Percentiles rank a stretch among this genome's conserved stretches.
phyloP scores from a whole-genome alignment of 2,888 invertebrate genomes.

The Torymus tubicola region DNA sequence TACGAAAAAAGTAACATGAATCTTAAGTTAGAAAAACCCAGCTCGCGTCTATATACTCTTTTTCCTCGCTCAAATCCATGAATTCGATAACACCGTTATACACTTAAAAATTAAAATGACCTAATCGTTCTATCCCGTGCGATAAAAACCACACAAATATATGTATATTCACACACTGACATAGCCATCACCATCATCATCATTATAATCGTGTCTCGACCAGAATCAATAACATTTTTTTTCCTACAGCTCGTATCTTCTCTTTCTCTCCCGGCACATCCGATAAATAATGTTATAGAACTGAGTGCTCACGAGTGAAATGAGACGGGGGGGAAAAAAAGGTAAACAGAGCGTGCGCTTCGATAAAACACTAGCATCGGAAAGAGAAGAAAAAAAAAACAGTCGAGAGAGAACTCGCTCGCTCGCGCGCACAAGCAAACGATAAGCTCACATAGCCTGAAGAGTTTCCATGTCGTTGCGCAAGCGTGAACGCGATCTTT shows the following conservation, averaged over 20 bases:
- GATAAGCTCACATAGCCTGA: conserved; percentile 19
- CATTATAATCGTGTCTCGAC: too few species aligned
- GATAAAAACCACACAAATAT: too few species aligned
- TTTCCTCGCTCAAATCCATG: not conserved
- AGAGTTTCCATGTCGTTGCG: conserved; percentile 39
- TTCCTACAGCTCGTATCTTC: not conserved
- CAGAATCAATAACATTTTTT: conserved; percentile 15
- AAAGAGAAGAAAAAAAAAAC: conserved; percentile 1
- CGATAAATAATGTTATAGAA: conserved; percentile 19
- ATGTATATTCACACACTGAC: not conserved
- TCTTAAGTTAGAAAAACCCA: not conserved
- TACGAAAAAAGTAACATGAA: too few species aligned
- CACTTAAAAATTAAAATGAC: conserved; percentile 23
- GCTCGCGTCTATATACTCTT: too few species aligned
- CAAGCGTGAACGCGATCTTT: conserved; percentile 23
- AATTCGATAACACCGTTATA: not conserved
- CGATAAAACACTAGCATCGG: conserved; percentile 8
- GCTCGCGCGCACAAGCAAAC: too few species aligned
- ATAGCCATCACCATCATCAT: not conserved
- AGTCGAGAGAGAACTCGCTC: not conserved
- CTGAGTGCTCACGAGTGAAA: too few species aligned
- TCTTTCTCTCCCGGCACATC: not conserved
- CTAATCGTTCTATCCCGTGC: conserved; percentile 7
- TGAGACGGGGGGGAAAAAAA: conserved; percentile 10
- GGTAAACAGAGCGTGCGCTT: conserved; percentile 34